These are phyloP conservation scores for Potorous gilbertii DNA, from an alignment of 2,797 vertebrate species.

Conservation along the genomic window DNA sequence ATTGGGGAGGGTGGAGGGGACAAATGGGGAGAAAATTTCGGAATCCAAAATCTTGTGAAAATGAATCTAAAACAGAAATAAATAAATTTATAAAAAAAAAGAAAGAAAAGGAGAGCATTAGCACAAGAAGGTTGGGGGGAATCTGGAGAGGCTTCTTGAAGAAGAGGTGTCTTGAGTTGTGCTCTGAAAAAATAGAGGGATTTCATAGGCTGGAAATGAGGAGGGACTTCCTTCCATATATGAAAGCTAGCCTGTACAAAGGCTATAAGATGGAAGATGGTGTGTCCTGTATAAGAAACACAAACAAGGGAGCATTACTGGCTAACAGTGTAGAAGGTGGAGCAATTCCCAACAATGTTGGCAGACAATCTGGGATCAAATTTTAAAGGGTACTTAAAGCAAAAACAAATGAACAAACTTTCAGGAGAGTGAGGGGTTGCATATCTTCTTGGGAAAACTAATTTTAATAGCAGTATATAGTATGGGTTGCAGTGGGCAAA, in stretches of 20 bases:
- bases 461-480: not conserved
- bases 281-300: not conserved
- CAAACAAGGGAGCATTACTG: not conserved
- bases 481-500: accelerated
- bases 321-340: not conserved
- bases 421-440: not conserved
- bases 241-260: not conserved
- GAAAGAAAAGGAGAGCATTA: too few species aligned
- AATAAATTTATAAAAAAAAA: too few species aligned
- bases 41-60: too few species aligned
- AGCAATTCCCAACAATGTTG: not conserved
- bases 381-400: not conserved
- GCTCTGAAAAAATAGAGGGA: too few species aligned
- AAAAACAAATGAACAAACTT: not conserved
- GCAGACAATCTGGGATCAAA: not conserved
- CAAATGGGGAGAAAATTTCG: too few species aligned
- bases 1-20: too few species aligned
- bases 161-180: too few species aligned
- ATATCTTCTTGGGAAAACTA: not conserved
- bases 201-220: too few species aligned
- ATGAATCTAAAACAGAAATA: too few species aligned
- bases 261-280: not conserved
- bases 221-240: not conserved
- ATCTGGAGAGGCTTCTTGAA: too few species aligned
- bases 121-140: too few species aligned